A percentile compares a stretch with the other conserved stretches of the same genome.
These are phyloP conservation scores for Columbina picui DNA, from an alignment of 2,113 vertebrate genomes.

Conservation along the genomic window DNA sequence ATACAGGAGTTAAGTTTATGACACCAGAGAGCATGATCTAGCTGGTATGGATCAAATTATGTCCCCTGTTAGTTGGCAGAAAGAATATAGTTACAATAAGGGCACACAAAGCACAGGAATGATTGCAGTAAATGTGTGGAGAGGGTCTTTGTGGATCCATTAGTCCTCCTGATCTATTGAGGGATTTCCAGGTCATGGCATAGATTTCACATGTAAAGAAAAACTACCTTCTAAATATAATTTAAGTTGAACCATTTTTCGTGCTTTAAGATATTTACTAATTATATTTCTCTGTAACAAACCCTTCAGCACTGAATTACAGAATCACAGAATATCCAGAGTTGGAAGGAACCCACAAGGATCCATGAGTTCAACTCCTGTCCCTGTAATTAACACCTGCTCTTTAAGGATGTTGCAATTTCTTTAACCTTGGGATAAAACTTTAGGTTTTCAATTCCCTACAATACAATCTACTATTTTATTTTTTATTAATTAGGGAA, in stretches of 20 bases:
- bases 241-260: not conserved
- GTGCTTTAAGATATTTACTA: not conserved
- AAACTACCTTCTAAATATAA: not conserved
- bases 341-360: too few relatives aligned
- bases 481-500: not conserved
- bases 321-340: too few relatives aligned
- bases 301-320: not conserved
- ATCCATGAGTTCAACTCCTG: too few relatives aligned
- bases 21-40: not conserved
- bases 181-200: not conserved
- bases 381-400: too few relatives aligned
- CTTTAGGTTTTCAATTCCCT: not conserved
- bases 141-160: not conserved
- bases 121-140: not conserved
- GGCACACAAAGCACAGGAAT: not conserved
- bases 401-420: not conserved
- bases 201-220: conserved; percentile 9
- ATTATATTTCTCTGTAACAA: not conserved
- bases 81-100: conserved; percentile 1
- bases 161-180: not conserved
- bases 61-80: conserved; percentile 17
- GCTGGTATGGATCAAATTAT: conserved; percentile 10
- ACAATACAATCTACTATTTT: not conserved
- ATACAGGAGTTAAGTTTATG: not conserved
- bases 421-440: not conserved